Evolutionary conservation across 1,140 invertebrate species (phyloP), one percentile per base, ranked within the genome.

Genomic region (Hylyphantes graminicola): DNA sequence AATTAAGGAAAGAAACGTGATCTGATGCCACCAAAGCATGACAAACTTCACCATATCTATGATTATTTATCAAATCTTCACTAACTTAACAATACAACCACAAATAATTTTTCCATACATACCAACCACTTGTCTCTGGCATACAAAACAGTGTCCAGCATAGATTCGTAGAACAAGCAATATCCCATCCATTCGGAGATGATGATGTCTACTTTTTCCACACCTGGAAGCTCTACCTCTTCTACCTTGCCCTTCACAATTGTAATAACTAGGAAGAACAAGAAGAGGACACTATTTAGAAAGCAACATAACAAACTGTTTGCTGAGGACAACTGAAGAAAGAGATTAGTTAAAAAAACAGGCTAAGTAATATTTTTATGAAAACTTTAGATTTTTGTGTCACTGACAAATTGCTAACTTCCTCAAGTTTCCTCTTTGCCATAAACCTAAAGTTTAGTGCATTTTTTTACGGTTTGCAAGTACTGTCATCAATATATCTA

Each of bases 131-230:
- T 98, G 89, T 98, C 97, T 70, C 97, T 91, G 2, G 97, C 97
- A 90, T 94, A 97, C 5, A 99, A 90, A 7, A 98, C 97, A 75
- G 97, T 98, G 87, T 98, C 96, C 87, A 98, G 90, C 97, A 98
- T 99, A 17, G 96, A 97, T 90, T 98, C 97, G 88, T 98, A 98
- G 88, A 98, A 97, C 0, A 98, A 91, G 89, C 97, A 98, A 89
- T 98, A 98, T 67, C 98, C 98, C 98, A 99, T 99, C 98, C 98
- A 99, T 90, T 99, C 98, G 0, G 97, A 98, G 87, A 99, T 99
- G 86, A 99, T 99, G 48, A 99, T 99, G 89, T 99, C 98, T 48
- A 99, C 98, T 86, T 92, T 92, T 72, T 92, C 90, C 72, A 91
- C 90, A 12, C 91, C 92, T 2, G 93, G 93, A 35, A 94, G 88